These are phyloP conservation scores for Eumerus sabulonum DNA, from an alignment of 2,888 invertebrate species.

Conservation along the genomic window DNA sequence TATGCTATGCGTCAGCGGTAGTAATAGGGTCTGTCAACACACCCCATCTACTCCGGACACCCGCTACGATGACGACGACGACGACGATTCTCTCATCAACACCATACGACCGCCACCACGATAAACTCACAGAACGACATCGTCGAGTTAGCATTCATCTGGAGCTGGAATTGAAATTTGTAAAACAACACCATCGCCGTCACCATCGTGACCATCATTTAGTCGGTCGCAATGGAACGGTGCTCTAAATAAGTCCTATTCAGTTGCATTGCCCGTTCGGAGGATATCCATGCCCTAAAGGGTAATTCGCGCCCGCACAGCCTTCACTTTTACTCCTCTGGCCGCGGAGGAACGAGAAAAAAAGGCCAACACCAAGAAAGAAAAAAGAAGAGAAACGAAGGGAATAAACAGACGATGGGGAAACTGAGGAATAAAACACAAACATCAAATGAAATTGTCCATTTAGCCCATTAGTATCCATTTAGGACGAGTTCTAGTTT, in stretches of 20 bases:
- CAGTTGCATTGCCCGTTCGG: conserved; percentile 5
- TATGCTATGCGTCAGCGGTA: conserved; percentile 39
- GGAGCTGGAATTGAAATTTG: conserved; percentile 31
- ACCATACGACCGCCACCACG: neutral
- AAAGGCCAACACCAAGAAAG: neutral
- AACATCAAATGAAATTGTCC: conserved; percentile 67
- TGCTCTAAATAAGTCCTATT: conserved; percentile 55
- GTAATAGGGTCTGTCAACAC: conserved; percentile 52
- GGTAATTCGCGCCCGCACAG: conserved; percentile 15
- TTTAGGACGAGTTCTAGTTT: conserved; percentile 57
- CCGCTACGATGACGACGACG: too few relatives aligned
- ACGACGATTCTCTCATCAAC: neutral
- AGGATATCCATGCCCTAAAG: conserved; percentile 10
- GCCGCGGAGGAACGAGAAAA: neutral
- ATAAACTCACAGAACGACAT: neutral
- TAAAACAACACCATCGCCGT: conserved; percentile 29
- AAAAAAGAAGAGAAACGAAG: neutral
- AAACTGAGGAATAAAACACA: conserved; percentile 56
- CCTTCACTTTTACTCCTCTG: conserved; percentile 18
- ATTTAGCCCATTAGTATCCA: conserved; percentile 66
- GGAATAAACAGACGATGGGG: neutral
- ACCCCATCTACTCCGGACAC: conserved; percentile 10
- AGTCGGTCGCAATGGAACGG: conserved; percentile 20
- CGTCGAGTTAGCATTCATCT: conserved; percentile 7
- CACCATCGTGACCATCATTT: too few relatives aligned